Conservation (phyloP, 2,797 vertebrate genomes). For the Clarias fuscus region DNA sequence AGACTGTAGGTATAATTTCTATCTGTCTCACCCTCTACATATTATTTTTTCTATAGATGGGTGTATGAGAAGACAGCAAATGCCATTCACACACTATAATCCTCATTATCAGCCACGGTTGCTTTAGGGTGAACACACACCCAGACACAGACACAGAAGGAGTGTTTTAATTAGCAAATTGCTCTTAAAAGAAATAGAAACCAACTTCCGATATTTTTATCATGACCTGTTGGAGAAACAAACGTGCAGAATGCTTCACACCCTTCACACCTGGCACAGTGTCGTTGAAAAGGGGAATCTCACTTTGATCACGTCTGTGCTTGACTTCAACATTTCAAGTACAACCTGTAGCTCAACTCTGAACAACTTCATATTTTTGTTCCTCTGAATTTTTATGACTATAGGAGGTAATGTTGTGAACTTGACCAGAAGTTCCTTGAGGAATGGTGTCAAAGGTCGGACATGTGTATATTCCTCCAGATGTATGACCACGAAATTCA, state of each 20-base stretch:
- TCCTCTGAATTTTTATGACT: not conserved
- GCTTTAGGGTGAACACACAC: conserved; percentile 16
- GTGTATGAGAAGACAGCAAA: conserved; percentile 8
- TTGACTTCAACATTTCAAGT: conserved; percentile 2
- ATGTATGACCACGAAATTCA: conserved; percentile 12
- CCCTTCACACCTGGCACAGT: conserved; percentile 22
- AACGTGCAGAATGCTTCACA: conserved; percentile 25
- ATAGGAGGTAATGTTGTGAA: not conserved
- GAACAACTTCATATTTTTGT: not conserved
- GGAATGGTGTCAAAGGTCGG: not conserved
- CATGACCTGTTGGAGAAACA: conserved; percentile 41
- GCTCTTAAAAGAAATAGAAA: conserved; percentile 20
- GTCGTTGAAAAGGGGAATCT: not conserved
- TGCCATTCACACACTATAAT: conserved; percentile 20
- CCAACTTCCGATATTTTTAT: conserved; percentile 37
- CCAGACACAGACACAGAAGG: not conserved
- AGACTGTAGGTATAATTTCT: conserved; percentile 2
- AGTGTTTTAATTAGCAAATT: conserved; percentile 2
- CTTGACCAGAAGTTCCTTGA: not conserved
- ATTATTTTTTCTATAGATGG: conserved; percentile 18
- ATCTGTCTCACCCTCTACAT: not conserved
- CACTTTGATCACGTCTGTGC: conserved; percentile 9
- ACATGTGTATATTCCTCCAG: not conserved
- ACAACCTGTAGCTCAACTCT: conserved; percentile 17
- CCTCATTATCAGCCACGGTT: conserved; percentile 19